Evolutionary conservation across 2,113 vertebrate genomes (phyloP).

Genomic region (Pithys albifrons): DNA sequence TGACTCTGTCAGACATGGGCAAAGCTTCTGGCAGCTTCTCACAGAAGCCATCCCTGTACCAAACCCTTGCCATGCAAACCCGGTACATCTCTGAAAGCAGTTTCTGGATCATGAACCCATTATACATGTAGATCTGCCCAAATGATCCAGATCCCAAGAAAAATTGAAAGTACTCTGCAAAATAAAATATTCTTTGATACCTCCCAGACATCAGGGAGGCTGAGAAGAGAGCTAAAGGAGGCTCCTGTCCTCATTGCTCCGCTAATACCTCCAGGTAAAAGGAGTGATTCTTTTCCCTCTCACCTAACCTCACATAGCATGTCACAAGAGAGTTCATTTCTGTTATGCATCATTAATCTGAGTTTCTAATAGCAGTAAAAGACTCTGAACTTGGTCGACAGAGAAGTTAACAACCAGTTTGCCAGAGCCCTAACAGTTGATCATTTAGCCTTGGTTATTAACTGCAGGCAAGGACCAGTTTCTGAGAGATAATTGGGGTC

Average conservation of each 20-base stretch:
- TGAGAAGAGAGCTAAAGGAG: neutral
- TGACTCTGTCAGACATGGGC: neutral
- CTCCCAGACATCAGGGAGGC: neutral
- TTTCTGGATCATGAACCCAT: neutral
- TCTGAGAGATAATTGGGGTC: conserved; percentile 44
- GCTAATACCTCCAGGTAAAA: neutral
- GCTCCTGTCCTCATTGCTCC: neutral
- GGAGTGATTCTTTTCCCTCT: neutral
- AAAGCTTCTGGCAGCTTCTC: neutral
- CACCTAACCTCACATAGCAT: neutral
- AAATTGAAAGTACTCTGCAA: neutral
- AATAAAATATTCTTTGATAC: neutral
- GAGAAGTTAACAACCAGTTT: conserved; percentile 51
- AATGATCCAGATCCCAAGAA: neutral
- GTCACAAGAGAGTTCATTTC: conserved; percentile 15
- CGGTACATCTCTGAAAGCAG: neutral
- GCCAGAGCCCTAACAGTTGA: conserved; percentile 19
- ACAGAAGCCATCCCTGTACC: neutral
- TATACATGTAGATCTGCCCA: neutral
- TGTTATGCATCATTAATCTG: conserved; percentile 35
- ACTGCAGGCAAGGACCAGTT: conserved; percentile 53
- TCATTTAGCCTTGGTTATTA: conserved; percentile 68
- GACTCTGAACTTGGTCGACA: conserved; percentile 15
- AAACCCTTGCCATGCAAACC: neutral
- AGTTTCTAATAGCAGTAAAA: conserved; percentile 21